Evolutionary conservation across 2,113 vertebrate genomes (phyloP), one percentile per base, ranked within the genome.

Genomic region (Leuciscus idus): DNA sequence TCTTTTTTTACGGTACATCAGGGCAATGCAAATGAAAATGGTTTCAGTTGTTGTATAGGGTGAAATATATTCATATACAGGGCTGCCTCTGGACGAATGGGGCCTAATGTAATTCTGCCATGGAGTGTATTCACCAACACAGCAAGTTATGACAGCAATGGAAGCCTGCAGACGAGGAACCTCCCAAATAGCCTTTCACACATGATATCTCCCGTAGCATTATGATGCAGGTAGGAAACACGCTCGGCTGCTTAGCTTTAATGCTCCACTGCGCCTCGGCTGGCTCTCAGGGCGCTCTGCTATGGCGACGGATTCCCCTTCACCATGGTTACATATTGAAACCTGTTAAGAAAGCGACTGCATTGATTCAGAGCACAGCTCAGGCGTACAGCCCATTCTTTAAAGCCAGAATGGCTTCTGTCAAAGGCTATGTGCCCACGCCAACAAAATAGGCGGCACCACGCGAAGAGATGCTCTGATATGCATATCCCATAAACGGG

Each of bases 321-420:
- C 76, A 78, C 76, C 76, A 59, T 57, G 30, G 76, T 78, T 59
- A 78, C 30, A 78, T 78, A 78, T 59, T 78, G 76, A 78, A 59
- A 57, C 39, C 72, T 86, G 78, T 87, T 88, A 88, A 70, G 55
- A 76, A 90, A 59, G 50, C 26, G 84, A 75, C 73, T 90, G 82
- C 85, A 59, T 84, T 86, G 85, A 82, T 89, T 88, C 78, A 36
- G 52, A 21, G 52, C 50, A 78, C 28, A 78, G 52, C 76, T 78
- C 52, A 21, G 30, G 30, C 52, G 2, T 59, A 59, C 52, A 59
- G 52, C 52, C 52, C 76, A 78, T 78, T 52, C 52, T 23, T 39
- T 78, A 57, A 39, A 78, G 30, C 21, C 76, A 21, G 76, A 78
- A 78, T 78, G 21, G 21, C 30, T 78, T 59, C 76, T 78, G 76